A percentile compares a stretch with the other conserved stretches of the same genome.
phyloP scores from a whole-genome alignment of 2,888 invertebrate species.

The Hydrotaea diabolus region DNA sequence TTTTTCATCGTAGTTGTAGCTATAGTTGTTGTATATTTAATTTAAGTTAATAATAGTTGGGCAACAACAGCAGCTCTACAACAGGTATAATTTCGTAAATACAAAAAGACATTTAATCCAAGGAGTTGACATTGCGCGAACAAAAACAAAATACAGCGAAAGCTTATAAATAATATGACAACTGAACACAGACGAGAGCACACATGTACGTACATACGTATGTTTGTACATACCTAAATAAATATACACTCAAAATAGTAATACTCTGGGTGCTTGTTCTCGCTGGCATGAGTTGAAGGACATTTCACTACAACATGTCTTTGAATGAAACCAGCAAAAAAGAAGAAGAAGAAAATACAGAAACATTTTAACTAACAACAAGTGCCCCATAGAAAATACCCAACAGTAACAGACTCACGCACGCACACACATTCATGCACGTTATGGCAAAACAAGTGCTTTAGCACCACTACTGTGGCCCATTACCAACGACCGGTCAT shows the following conservation, averaged over 20 bases:
- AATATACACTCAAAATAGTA: background rate
- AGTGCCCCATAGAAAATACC: constrained; percentile 5
- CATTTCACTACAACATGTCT: constrained; percentile 11
- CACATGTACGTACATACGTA: background rate
- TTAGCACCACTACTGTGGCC: background rate
- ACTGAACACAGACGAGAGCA: background rate
- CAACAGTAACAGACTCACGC: background rate
- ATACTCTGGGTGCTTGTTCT: background rate
- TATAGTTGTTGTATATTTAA: constrained; percentile 3
- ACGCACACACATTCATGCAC: background rate
- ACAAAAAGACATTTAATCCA: constrained; percentile 28
- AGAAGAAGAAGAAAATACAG: too few species aligned
- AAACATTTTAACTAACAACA: constrained; percentile 33
- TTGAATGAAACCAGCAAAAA: background rate
- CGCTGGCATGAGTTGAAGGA: constrained; percentile 11
- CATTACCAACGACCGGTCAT: constrained; percentile 2
- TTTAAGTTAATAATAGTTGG: constrained; percentile 32
- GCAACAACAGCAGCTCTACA: background rate
- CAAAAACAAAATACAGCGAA: background rate
- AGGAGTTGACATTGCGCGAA: background rate
- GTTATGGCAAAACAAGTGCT: background rate
- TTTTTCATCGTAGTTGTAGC: background rate
- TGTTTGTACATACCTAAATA: background rate
- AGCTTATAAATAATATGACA: constrained; percentile 5
- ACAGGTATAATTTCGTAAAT: constrained; percentile 15